These are phyloP conservation scores for Macrotis lagotis DNA, from an alignment of 2,113 vertebrate species.

Conservation along the genomic window DNA sequence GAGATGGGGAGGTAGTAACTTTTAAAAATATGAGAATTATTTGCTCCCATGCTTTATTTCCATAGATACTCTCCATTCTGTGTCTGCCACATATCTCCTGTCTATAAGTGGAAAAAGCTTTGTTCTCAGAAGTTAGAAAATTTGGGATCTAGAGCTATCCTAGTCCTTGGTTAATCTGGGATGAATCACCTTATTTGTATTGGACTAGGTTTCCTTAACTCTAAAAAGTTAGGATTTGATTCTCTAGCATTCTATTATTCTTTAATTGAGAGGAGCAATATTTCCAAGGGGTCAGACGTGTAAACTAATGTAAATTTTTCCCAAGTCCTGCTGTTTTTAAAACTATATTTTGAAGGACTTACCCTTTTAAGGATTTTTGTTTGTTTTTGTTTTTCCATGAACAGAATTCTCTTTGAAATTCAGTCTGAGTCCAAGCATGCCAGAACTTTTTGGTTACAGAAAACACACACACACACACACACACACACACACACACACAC, in stretches of 20 bases:
- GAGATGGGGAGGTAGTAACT: neutral
- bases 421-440: neutral
- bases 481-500: too few relatives aligned
- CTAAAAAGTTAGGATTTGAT: neutral
- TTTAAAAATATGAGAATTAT: neutral
- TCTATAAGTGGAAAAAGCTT: neutral
- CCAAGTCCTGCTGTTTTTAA: neutral
- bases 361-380: neutral
- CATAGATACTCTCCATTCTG: neutral
- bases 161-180: neutral
- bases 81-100: neutral
- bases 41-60: neutral
- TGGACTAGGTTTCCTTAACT: neutral
- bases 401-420: neutral
- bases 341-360: neutral
- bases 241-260: neutral
- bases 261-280: neutral
- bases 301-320: neutral
- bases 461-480: too few relatives aligned
- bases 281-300: neutral
- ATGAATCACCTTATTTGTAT: neutral
- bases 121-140: neutral
- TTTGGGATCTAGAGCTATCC: neutral
- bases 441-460: neutral
- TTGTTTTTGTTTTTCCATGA: neutral